Evolutionary conservation across 2,888 invertebrate species (phyloP).

Genomic region (Dendrolimus houi): DNA sequence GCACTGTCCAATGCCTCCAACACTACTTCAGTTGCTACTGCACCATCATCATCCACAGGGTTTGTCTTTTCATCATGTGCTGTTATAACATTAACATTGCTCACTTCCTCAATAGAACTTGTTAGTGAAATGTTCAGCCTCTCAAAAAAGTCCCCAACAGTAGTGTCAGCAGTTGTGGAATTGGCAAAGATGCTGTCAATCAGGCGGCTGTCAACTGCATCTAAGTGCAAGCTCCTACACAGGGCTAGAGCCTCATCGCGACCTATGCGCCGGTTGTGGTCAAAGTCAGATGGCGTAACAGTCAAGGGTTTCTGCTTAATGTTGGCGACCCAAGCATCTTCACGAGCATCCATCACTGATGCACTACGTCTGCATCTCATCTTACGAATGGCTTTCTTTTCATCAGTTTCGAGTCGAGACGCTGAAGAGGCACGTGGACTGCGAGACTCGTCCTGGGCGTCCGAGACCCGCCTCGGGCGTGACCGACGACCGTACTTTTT

Average conservation of each 20-base stretch:
- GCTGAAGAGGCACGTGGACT: conserved; percentile 46
- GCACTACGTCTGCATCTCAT: conserved; percentile 42
- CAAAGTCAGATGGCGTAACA: conserved; percentile 22
- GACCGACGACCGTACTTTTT: conserved; percentile 87
- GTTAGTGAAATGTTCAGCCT: conserved; percentile 49
- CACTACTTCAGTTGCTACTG: conserved; percentile 68
- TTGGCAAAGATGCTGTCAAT: conserved; percentile 52
- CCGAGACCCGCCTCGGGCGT: conserved; percentile 65
- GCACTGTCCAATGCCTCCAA: conserved; percentile 85
- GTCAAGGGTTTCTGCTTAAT: conserved; percentile 9
- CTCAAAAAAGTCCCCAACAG: conserved; percentile 65
- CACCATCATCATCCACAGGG: conserved; percentile 2
- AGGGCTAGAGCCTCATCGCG: conserved; percentile 47
- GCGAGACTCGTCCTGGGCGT: conserved; percentile 20
- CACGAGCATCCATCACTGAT: conserved; percentile 41
- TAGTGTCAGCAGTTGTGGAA: conserved; percentile 34
- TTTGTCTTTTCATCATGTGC: conserved; percentile 19
- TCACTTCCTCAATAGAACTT: conserved; percentile 37
- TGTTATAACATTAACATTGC: conserved; percentile 11
- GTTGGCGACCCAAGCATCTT: conserved; percentile 8
- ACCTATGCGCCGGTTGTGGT: conserved; percentile 49
- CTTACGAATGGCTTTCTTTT: conserved; percentile 28
- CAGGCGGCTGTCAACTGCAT: conserved; percentile 43
- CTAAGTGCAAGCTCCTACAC: conserved; percentile 55
- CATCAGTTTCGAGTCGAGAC: conserved; percentile 42